Percentiles rank a stretch among this genome's conserved stretches.
Conservation (phyloP, 92 coral and sea anemone genomes). For the Virgularia gustaviana region DNA sequence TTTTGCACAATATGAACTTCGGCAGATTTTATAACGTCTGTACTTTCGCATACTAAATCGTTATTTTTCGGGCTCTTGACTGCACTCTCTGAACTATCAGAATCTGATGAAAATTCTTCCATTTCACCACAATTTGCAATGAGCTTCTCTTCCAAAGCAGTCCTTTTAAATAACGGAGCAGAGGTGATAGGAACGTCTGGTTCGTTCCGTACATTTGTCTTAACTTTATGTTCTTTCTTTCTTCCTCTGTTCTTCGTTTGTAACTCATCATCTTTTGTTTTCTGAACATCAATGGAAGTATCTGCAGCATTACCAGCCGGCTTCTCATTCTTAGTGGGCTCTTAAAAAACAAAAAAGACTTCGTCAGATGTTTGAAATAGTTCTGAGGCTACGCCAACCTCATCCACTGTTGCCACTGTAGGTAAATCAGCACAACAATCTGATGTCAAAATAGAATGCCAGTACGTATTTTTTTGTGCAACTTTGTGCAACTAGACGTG, state of each 20-base stretch:
- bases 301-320: no score
- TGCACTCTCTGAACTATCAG: no score
- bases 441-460: no score
- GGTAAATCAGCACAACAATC: not conserved
- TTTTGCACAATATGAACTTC: no score
- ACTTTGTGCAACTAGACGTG: no score
- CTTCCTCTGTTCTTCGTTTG: not conserved
- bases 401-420: not conserved
- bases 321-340: not conserved
- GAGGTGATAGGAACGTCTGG: not conserved
- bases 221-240: not conserved
- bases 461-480: no score
- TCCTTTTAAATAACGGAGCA: slow-evolving; percentile 19
- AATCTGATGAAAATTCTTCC: slow-evolving; percentile 9
- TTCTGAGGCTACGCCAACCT: no score
- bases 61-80: no score
- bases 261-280: no score
- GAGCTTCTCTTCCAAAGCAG: slow-evolving; percentile 34
- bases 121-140: slow-evolving; percentile 18
- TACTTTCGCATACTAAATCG: no score
- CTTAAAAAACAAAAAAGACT: not conserved
- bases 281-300: no score
- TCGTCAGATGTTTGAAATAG: not conserved
- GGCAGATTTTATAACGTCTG: no score
- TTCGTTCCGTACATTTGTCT: not conserved